Percentiles rank a stretch among this genome's conserved stretches.
Evolutionary conservation across 2,888 invertebrate species (phyloP).

Genomic region (Agrochola lychnidis): DNA sequence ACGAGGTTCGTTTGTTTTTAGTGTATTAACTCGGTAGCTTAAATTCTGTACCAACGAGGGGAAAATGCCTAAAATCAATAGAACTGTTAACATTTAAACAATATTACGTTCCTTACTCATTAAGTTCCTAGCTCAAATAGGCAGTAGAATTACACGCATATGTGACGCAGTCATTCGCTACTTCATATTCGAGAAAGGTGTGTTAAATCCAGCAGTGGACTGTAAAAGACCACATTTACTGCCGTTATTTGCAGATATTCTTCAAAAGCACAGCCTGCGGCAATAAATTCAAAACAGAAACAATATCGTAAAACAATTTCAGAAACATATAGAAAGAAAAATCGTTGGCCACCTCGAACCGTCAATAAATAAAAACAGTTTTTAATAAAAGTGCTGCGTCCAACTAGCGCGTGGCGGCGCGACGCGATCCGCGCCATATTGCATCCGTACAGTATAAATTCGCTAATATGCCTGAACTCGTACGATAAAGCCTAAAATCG

Average conservation of each 20-base stretch:
- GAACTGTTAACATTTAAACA: background rate
- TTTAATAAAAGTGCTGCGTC: slow-evolving; percentile 86
- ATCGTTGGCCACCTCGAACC: slow-evolving; percentile 76
- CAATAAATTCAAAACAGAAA: slow-evolving; percentile 60
- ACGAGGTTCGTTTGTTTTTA: slow-evolving; percentile 13
- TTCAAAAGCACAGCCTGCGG: slow-evolving; percentile 35
- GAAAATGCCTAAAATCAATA: background rate
- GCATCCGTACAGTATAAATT: slow-evolving; percentile 87
- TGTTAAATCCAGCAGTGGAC: background rate
- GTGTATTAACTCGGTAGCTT: slow-evolving; percentile 2
- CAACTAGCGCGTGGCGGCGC: slow-evolving; percentile 73
- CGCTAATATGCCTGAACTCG: slow-evolving; percentile 89
- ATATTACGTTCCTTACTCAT: background rate
- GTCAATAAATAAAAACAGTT: slow-evolving; percentile 88
- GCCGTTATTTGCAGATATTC: slow-evolving; percentile 46
- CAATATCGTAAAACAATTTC: slow-evolving; percentile 62
- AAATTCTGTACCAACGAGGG: background rate
- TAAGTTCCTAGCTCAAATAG: background rate
- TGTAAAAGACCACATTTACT: background rate
- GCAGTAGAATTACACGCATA: background rate
- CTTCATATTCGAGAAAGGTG: background rate
- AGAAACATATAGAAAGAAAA: slow-evolving; percentile 75
- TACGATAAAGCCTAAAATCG: slow-evolving; percentile 90
- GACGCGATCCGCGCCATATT: slow-evolving; percentile 83
- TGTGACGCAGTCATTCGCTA: background rate